These are phyloP conservation scores for Tragulus kanchil DNA, from an alignment of 2,113 vertebrate genomes.

Conservation along the genomic window DNA sequence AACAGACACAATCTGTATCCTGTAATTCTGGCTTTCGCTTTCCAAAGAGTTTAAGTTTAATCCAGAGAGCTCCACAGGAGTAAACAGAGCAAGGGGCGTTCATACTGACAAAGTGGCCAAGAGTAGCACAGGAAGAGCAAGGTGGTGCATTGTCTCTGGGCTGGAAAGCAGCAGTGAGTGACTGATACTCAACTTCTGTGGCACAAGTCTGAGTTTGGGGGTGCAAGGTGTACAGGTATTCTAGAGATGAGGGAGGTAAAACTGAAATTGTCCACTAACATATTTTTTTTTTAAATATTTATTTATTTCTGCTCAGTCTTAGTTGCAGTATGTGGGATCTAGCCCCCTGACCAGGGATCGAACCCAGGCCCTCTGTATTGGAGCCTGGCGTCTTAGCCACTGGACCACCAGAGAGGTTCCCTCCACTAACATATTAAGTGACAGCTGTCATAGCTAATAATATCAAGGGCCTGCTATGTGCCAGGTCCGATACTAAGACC, in stretches of 20 bases:
- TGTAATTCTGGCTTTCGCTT: neutral
- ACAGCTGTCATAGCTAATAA: neutral
- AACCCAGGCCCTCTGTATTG: no score
- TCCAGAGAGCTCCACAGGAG: neutral
- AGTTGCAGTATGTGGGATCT: no score
- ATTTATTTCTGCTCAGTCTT: no score
- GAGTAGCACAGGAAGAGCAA: neutral
- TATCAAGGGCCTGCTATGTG: neutral
- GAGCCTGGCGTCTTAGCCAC: no score
- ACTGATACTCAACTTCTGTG: neutral
- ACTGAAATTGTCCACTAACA: neutral
- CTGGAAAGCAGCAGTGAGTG: neutral
- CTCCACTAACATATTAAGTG: no score
- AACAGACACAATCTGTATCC: neutral
- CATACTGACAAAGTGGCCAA: neutral
- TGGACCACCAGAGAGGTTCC: no score
- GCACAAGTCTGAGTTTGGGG: neutral
- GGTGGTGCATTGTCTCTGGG: neutral
- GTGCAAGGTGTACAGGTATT: neutral
- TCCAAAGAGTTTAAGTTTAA: constrained; percentile 1
- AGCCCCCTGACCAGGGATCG: no score
- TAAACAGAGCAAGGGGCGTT: neutral
- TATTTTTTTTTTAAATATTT: no score
- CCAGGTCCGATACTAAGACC: neutral
- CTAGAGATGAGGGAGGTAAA: neutral